Conservation (phyloP, 2,888 invertebrate species). For the Sarcophaga variegata region DNA sequence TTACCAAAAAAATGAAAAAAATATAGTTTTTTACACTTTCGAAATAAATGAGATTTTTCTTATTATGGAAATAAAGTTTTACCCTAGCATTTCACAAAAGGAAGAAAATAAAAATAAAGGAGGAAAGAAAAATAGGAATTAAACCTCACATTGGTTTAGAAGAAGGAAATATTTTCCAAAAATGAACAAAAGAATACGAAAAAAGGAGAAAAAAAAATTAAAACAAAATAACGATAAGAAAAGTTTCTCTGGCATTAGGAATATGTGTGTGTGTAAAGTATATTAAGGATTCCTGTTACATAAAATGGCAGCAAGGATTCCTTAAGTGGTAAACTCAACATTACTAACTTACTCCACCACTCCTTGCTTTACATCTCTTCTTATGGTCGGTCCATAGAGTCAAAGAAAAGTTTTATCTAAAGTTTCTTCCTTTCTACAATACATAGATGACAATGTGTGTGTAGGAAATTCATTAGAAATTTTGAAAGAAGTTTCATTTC, state of each 20-base stretch:
- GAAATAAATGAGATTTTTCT: constrained; percentile 62
- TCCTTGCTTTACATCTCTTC: background rate
- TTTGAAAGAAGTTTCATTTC: constrained; percentile 71
- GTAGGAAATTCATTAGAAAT: constrained; percentile 71
- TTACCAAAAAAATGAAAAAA: constrained; percentile 27
- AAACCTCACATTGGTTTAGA: constrained; percentile 9
- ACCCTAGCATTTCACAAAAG: background rate
- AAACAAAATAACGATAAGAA: constrained; percentile 61
- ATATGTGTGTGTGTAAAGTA: constrained; percentile 22
- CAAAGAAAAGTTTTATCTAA: constrained; percentile 49
- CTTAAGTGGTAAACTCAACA: background rate
- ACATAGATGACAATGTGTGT: background rate
- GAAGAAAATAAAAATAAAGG: constrained; percentile 35
- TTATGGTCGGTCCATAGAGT: background rate
- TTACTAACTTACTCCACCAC: background rate
- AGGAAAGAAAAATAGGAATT: background rate
- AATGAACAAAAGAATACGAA: constrained; percentile 22
- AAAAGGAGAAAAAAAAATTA: constrained; percentile 8
- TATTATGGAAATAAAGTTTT: constrained; percentile 41
- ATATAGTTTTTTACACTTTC: constrained; percentile 27
- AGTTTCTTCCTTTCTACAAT: constrained; percentile 28
- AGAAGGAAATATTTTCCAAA: constrained; percentile 34
- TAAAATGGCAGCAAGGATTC: constrained; percentile 26
- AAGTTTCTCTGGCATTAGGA: constrained; percentile 70
- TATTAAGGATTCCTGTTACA: constrained; percentile 62